These are phyloP conservation scores for Drosophila repletoides DNA, from an alignment of 1,140 invertebrate genomes.

Conservation along the genomic window DNA sequence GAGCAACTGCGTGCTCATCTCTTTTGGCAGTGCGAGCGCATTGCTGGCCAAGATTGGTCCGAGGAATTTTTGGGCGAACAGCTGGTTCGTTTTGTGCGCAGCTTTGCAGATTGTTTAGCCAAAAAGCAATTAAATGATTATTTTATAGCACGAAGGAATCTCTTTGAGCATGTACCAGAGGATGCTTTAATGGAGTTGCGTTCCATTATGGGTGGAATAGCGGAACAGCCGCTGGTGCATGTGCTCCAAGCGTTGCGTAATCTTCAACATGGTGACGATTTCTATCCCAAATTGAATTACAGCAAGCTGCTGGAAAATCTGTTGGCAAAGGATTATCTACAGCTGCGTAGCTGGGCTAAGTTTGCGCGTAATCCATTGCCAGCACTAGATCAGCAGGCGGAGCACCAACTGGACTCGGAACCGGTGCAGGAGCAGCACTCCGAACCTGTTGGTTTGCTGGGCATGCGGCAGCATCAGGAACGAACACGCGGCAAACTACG, in stretches of 20 bases:
- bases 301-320: constrained; percentile 86
- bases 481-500: constrained; percentile 52
- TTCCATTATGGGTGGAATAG: constrained; percentile 86
- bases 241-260: constrained; percentile 86
- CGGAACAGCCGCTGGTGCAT: constrained; percentile 88
- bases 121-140: constrained; percentile 86
- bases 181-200: constrained; percentile 86
- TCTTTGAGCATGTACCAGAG: constrained; percentile 87
- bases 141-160: constrained; percentile 88
- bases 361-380: constrained; percentile 36
- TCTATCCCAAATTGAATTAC: constrained; percentile 87
- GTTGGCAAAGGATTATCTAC: constrained; percentile 83
- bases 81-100: constrained; percentile 85
- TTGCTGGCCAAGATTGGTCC: constrained; percentile 86
- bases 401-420: neutral
- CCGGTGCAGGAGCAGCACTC: neutral
- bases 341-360: constrained; percentile 70
- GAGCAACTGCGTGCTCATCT: constrained; percentile 89
- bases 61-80: constrained; percentile 87
- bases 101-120: constrained; percentile 84
- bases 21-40: constrained; percentile 90
- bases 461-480: constrained; percentile 65
- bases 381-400: neutral
- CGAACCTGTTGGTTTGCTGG: constrained; percentile 58
- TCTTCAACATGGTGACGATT: constrained; percentile 85